Base-by-base conservation (phyloP, 2,888 invertebrate species). In the Darwinula stevensoni region DNA sequence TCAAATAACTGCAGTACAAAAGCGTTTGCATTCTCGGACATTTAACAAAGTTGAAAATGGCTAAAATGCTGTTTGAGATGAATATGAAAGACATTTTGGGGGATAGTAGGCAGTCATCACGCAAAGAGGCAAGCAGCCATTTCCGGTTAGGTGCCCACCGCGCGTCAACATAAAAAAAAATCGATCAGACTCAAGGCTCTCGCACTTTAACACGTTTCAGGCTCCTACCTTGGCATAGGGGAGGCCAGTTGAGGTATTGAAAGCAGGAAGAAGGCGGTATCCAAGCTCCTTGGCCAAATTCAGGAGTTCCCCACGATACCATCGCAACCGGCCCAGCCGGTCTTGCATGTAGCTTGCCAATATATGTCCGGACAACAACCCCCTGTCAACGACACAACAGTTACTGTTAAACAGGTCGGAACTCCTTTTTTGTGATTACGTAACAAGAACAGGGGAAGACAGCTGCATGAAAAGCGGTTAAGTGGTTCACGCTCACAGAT, bases 161-260 rank as follows among this genome's bases (percentile, higher is more conserved):
- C n/a, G n/a, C n/a, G 22, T 18, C n/a, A 18, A 18, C 6, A 18
- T 18, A n/a, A n/a, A n/a, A n/a, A n/a, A n/a, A n/a, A n/a, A n/a
- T n/a, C n/a, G n/a, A n/a, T n/a, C n/a, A n/a, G n/a, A 3, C 27
- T 17, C 14, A 34, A 28, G 13, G 17, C 22, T 33, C 14, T 28
- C 12, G 22, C 16, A 33, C 41, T 44, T 53, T 17, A 11, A 29
- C 16, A n/a, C n/a, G n/a, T n/a, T n/a, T n/a, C n/a, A n/a, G n/a
- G 15, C 22, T 36, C 46, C 40, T 46, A 88, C 84, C 51, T 75
- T 65, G n/a, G 88, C 76, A 53, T 84, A 80, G 6, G 94, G 94
- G 46, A 94, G 76, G 29, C 94, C 94, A 2, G 91, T 91, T 3
- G 82, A 70, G 1, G 94, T 88, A 51, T 94, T 91, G 51, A 97